Evolutionary conservation across 2,797 vertebrate genomes (phyloP).

Genomic region (Notamacropus eugenii): DNA sequence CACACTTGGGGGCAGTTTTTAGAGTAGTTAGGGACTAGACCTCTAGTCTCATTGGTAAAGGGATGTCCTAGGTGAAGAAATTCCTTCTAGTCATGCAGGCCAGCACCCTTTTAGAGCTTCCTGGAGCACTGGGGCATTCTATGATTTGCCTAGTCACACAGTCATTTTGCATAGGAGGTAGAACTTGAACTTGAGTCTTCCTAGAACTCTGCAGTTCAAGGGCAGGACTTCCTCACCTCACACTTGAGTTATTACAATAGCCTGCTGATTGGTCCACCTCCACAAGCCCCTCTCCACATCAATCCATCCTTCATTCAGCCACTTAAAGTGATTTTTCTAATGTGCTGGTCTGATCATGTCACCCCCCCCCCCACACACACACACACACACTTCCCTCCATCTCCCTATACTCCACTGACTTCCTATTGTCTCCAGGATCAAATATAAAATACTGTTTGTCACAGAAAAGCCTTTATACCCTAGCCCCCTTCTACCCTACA

Average conservation of each 20-base stretch:
- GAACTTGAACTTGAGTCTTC: not conserved
- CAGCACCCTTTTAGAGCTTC: not conserved
- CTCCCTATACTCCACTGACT: not conserved
- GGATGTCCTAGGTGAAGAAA: not conserved
- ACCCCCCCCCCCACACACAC: not conserved
- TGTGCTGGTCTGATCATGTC: not conserved
- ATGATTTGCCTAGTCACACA: not conserved
- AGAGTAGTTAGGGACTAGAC: not conserved
- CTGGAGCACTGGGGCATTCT: not conserved
- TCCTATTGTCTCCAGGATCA: not conserved
- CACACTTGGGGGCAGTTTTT: not conserved
- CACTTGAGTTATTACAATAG: not conserved
- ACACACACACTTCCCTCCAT: not conserved
- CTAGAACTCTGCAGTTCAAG: not conserved
- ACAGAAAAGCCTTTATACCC: not conserved
- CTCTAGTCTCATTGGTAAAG: not conserved
- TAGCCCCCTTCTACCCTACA: not conserved
- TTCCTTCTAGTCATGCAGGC: not conserved
- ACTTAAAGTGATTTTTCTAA: not conserved
- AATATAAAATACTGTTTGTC: not conserved
- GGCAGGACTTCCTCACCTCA: not conserved
- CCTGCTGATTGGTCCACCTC: not conserved
- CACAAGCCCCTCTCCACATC: not conserved
- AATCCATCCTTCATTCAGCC: not conserved
- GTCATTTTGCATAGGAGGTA: not conserved